Evolutionary conservation across 1,140 invertebrate genomes (phyloP), one percentile per base, ranked within the genome.

Genomic region (Thalassaphorura encarpata): DNA sequence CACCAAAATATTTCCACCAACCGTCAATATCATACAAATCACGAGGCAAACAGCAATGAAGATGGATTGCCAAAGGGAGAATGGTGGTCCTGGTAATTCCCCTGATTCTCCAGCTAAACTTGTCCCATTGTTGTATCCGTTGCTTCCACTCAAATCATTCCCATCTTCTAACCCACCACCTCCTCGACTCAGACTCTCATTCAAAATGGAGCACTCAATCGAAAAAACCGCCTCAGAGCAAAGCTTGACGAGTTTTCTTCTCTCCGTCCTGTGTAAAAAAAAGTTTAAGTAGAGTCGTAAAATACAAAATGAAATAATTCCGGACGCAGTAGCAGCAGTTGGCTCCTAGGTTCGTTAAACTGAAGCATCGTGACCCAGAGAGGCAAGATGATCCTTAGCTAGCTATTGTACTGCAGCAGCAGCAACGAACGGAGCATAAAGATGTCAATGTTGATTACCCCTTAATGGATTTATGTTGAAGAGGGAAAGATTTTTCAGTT

Each of bases 41-140:
- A 83, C 83, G 43, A 97, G 76, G 66, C 86, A 83, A 36, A 94
- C 77, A n/a, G 91, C 93, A 57, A 97, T 91, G 60, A 94, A 76
- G 33, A 92, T 81, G 2, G 89, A 89, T 71, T 90, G 80, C 88
- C 91, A 93, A n/a, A 89, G 73, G 41, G 83, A 79, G 69, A 95
- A 93, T 6, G 90, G 89, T 50, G 88, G 84, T 61, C 85, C 82
- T 18, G 6, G 39, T 1, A 46, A 15, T 21, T 19, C 52, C 13
- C 43, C 56, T 15, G 28, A 19, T 18, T 19, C 27, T 28, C 24
- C 39, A 13, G 52, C 53, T n/a, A n/a, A n/a, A n/a, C n/a, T n/a
- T 47, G 29, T 43, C 43, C 27, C 15, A 51, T 46, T 39, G 48
- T 18, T n/a, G 13, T 13, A 26, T 51, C 36, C 26, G 52, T 54